Evolutionary conservation across 2,888 invertebrate genomes (phyloP), one percentile per base, ranked within the genome.

Genomic region (Liopterus haemorrhoidalis): DNA sequence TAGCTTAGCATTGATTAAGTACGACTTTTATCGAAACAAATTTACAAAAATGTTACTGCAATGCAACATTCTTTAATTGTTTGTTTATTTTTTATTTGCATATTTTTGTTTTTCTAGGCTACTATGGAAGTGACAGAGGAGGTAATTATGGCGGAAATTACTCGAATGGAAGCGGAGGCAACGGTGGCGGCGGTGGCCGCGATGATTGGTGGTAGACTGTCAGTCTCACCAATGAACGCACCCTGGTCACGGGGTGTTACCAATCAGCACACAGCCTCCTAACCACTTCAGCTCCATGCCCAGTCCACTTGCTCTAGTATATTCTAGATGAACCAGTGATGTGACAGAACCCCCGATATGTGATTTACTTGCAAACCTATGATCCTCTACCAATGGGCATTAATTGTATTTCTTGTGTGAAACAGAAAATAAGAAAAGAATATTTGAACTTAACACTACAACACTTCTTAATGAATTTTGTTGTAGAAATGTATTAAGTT

Each of bases 101-200:
- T 6, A 6, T 8, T 8, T 24, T 8, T 6, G 24, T n/a, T n/a
- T n/a, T n/a, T n/a, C n/a, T n/a, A n/a, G 49, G 46, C 44, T 60
- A 54, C 50, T 61, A 59, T 47, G 58, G 59, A 18, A 59, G 51
- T 46, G 67, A 67, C 50, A 59, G 67, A 57, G 65, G 66, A 44
- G 59, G 63, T 44, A 64, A 61, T 53, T 67, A 64, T 48, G 67
- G 68, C 35, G 67, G 68, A 32, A 66, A 64, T 49, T 65, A 68
- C 59, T 47, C 47, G 14, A 46, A 36, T 30, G 45, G 45, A 18
- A 35, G 41, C 22, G 37, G 41, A 25, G 62, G 55, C 49, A 56
- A 53, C 42, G 50, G 55, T 52, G 57, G 51, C 49, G 53, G 51
- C 37, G 59, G 58, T 49, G 59, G 57, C 51, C 60, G 60, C 39